Percentiles rank a stretch among this genome's conserved stretches.
Conservation (phyloP, 1,140 invertebrate genomes). For the Stegodyphus mimosarum region DNA sequence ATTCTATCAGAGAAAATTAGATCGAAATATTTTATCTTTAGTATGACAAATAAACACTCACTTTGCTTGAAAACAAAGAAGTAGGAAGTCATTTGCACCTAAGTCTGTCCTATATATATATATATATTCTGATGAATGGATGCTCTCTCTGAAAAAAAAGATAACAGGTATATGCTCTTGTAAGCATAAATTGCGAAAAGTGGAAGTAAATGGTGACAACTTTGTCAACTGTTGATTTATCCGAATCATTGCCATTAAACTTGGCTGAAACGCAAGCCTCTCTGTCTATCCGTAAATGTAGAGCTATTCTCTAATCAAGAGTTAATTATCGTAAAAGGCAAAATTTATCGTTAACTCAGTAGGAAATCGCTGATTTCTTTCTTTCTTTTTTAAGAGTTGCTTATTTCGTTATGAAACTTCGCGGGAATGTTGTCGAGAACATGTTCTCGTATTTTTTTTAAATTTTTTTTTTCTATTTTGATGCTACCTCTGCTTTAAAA, state of each 20-base stretch:
- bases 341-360: constrained; percentile 7
- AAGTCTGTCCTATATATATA: no score
- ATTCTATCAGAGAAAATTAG: no score
- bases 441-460: not conserved
- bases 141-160: no score
- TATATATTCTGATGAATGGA: no score
- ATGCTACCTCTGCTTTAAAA: constrained; percentile 27
- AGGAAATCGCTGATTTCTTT: not conserved
- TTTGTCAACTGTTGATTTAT: no score
- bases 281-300: not conserved
- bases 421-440: not conserved
- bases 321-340: constrained; percentile 21
- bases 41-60: no score
- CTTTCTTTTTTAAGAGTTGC: not conserved
- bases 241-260: not conserved
- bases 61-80: no score
- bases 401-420: not conserved
- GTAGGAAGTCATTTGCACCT: no score
- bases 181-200: no score
- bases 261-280: not conserved
- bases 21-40: no score
- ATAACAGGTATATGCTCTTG: no score
- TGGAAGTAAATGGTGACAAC: no score
- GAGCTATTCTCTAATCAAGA: constrained; percentile 19
- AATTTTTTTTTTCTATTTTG: not conserved